Evolutionary conservation across 2,797 vertebrate species (phyloP).

Genomic region (Eulemur coronatus): DNA sequence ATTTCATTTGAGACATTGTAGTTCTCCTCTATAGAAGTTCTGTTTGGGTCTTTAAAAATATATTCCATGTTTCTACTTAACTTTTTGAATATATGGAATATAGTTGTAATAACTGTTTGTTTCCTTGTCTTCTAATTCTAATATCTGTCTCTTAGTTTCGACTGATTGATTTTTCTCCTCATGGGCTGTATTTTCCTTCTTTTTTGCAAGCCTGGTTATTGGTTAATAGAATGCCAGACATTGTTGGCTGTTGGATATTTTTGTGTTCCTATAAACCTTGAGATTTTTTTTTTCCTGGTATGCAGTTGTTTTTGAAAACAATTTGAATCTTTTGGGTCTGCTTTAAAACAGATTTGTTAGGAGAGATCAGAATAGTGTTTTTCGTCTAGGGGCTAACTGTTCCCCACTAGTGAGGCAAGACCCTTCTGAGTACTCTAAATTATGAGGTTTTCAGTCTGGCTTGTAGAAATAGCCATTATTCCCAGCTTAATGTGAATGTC

Average conservation of each 20-base stretch:
- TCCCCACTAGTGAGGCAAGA: neutral
- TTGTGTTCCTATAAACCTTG: neutral
- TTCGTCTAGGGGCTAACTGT: neutral
- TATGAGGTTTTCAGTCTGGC: neutral
- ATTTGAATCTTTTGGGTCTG: neutral
- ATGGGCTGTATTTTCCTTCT: neutral
- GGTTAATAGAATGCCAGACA: neutral
- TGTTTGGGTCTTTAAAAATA: neutral
- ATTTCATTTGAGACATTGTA: neutral
- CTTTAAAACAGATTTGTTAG: neutral
- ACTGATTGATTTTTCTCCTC: neutral
- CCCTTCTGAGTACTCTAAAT: neutral
- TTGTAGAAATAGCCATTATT: neutral
- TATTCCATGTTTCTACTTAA: neutral
- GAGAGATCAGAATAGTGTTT: neutral
- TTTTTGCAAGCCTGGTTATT: neutral
- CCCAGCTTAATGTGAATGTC: neutral
- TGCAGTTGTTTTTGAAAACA: constrained; percentile 5
- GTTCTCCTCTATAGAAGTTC: neutral
- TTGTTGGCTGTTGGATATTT: neutral
- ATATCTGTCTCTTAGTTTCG: neutral
- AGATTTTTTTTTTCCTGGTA: neutral
- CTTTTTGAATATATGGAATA: neutral
- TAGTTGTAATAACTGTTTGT: neutral
- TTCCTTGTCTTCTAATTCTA: neutral